phyloP scores from a whole-genome alignment of 2,113 vertebrate species.

The Empidonax alnorum region DNA sequence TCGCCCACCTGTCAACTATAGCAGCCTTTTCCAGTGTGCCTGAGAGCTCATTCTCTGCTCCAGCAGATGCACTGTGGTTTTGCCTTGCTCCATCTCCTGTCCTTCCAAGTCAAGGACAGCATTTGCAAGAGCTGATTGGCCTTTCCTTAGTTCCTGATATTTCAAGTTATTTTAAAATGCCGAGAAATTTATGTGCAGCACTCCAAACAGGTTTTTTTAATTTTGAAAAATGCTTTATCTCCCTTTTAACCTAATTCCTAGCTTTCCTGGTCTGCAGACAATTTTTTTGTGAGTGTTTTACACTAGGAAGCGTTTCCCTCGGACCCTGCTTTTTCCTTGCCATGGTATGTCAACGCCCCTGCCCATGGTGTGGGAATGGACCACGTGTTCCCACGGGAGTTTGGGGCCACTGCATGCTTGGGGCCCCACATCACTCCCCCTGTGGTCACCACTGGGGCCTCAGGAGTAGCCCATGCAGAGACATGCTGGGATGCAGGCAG shows the following conservation, averaged over 20 bases:
- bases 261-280: background rate
- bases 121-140: background rate
- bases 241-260: background rate
- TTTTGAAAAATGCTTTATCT: background rate
- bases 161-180: background rate
- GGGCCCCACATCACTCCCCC: background rate
- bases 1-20: background rate
- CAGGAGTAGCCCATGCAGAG: background rate
- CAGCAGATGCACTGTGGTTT: background rate
- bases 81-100: background rate
- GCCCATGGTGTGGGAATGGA: background rate
- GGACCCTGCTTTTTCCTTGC: background rate
- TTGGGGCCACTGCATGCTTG: background rate
- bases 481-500: background rate
- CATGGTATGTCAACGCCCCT: background rate
- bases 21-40: background rate
- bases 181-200: rapidly evolving
- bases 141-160: background rate
- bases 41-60: background rate
- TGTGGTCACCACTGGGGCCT: background rate
- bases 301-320: background rate
- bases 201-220: background rate
- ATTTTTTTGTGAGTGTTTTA: background rate
- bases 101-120: background rate
- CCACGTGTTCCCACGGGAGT: background rate